A percentile compares a stretch with the other conserved stretches of the same genome.
Evolutionary conservation across 2,888 invertebrate genomes (phyloP).

Genomic region (Podabrus alpinus): DNA sequence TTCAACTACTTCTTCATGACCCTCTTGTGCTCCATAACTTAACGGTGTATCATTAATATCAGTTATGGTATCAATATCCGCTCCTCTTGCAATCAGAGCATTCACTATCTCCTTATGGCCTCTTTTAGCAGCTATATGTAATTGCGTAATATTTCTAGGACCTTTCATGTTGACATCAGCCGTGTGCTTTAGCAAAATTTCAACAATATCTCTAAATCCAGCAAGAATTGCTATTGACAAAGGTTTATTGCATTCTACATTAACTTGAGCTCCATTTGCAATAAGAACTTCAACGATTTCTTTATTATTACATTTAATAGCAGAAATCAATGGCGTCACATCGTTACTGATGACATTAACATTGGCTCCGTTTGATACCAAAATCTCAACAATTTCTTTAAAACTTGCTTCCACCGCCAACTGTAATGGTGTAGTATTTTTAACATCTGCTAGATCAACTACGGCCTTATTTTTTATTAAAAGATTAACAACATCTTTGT

Average conservation of each 20-base stretch:
- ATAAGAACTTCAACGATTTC: not conserved
- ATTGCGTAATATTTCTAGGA: not conserved
- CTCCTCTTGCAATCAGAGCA: not conserved
- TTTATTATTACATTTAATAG: not conserved
- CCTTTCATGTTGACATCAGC: not conserved
- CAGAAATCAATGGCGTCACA: not conserved
- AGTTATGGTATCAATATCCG: not conserved
- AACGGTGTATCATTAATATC: not conserved
- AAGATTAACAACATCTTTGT: slow-evolving; percentile 70
- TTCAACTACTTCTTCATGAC: not conserved
- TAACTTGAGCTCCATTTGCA: not conserved
- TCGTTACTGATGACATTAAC: not conserved
- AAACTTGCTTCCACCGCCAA: slow-evolving; percentile 51
- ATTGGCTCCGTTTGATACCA: not conserved
- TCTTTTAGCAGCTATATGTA: not conserved
- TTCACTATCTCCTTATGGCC: not conserved
- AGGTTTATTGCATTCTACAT: not conserved
- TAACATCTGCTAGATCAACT: slow-evolving; percentile 77
- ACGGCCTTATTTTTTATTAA: slow-evolving; percentile 67
- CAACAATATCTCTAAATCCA: not conserved
- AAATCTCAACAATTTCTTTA: not conserved
- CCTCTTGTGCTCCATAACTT: not conserved
- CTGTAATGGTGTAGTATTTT: slow-evolving; percentile 80
- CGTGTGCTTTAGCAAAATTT: not conserved
- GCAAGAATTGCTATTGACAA: not conserved